Base-by-base conservation (phyloP, 2,113 vertebrate species). In the Empidonax traillii region DNA sequence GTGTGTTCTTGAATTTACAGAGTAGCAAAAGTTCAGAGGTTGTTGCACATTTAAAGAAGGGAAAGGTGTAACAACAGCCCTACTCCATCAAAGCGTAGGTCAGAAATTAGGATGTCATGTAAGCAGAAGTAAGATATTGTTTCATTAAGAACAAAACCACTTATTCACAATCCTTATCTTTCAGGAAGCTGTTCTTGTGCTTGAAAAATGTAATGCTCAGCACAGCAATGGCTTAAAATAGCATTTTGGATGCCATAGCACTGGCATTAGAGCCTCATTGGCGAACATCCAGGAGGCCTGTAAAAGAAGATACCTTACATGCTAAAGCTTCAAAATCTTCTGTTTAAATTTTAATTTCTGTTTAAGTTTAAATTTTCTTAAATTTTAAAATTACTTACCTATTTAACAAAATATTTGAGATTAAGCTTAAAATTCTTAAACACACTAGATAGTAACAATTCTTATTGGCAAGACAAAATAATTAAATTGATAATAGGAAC, bases 161-260 rank as follows among this genome's bases (percentile, higher is more conserved):
- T 89, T 89, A 67, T 56, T 94, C 44, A 41, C 30, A 77, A 21
- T 53, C 4, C 1, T 35, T 85, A 35, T 80, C 92, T 95, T 95
- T 95, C 69, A 86, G 95, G 91, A 96, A 96, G 91, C 81, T 87
- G 67, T 96, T 87, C 93, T 95, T 1, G 51, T 92, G 88, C 88
- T 91, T 94, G 63, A 96, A 86, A 94, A 97, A 92, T 94, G 65
- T 95, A 82, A 68, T 43, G 93, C 95, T 96, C 97, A 96, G 95
- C 95, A 91, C 25, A 84, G 82, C 75, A 71, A 9, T 51, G 43
- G 68, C 81, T 97, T 85, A 91, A 96, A 97, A 97, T 94, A 97
- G 95, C 51, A 13, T 86, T 93, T 94, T 88, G 82, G 76, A 93
- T 93, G 75, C 69, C 89, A 31, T 61, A 93, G 78, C 55, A 14